These are phyloP conservation scores for Enteromius mattozi DNA, from an alignment of 2,797 vertebrate species.

Conservation along the genomic window DNA sequence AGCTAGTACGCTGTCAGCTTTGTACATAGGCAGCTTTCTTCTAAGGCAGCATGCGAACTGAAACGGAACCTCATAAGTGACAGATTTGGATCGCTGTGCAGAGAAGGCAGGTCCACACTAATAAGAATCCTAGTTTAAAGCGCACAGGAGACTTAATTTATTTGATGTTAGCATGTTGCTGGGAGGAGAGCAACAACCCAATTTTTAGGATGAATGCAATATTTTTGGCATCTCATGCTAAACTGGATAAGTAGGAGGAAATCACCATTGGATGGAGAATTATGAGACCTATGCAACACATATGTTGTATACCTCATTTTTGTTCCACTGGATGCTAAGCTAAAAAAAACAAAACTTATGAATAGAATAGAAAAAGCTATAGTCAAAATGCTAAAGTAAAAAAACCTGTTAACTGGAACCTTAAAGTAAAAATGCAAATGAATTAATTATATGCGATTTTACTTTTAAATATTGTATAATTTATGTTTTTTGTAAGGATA, in stretches of 20 bases:
- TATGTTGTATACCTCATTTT: not conserved
- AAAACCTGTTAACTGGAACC: not conserved
- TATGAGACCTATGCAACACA: not conserved
- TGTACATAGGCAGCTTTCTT: not conserved
- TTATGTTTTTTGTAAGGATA: not conserved
- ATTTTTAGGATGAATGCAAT: not conserved
- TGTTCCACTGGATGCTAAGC: not conserved
- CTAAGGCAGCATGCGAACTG: not conserved
- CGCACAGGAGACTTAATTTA: not conserved
- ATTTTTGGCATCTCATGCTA: not conserved
- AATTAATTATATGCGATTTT: not conserved
- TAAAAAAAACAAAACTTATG: no score
- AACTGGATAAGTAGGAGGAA: not conserved
- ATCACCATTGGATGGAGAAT: not conserved
- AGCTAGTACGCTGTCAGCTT: not conserved
- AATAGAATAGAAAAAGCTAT: no score
- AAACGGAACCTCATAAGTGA: slow-evolving; percentile 2
- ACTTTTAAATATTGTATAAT: not conserved
- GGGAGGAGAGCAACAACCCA: not conserved
- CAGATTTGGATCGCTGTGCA: slow-evolving; percentile 8
- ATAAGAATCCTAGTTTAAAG: not conserved
- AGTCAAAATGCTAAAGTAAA: no score
- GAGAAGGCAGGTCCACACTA: not conserved
- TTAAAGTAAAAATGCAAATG: not conserved
- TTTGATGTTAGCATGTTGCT: not conserved